A percentile compares a stretch with the other conserved stretches of the same genome.
Conservation (phyloP, 53 echinoderm and acorn worm species). For the Crossaster papposus region DNA sequence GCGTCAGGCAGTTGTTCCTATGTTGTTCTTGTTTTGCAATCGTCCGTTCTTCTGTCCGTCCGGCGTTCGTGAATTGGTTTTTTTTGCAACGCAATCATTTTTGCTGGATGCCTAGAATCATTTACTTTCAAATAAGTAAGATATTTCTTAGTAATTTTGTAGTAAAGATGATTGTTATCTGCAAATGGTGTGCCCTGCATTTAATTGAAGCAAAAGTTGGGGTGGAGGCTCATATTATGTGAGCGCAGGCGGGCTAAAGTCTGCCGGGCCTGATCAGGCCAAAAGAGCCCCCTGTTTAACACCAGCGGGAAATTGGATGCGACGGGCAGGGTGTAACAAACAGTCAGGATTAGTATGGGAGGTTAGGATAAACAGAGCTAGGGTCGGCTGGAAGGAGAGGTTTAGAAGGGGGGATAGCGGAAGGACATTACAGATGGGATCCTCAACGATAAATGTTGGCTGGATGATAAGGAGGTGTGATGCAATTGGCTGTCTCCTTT, state of each 20-base stretch:
- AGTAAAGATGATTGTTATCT: too few species aligned
- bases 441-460: neutral
- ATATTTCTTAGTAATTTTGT: too few species aligned
- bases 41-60: too few species aligned
- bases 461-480: conserved; percentile 22
- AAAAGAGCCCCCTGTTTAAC: conserved; percentile 33
- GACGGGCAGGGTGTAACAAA: conserved; percentile 25
- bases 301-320: conserved; percentile 29
- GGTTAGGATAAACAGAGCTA: conserved; percentile 8
- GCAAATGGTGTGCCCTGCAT: too few species aligned
- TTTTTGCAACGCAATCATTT: too few species aligned
- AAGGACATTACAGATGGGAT: conserved; percentile 3
- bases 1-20: too few species aligned
- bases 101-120: too few species aligned
- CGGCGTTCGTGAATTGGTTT: too few species aligned
- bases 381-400: neutral
- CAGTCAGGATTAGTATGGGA: conserved; percentile 19
- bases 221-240: conserved; percentile 6
- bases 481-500: neutral
- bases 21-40: too few species aligned
- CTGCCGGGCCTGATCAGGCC: conserved; percentile 9
- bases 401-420: neutral
- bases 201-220: neutral
- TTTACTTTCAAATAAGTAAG: too few species aligned
- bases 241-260: neutral